Percentiles rank a stretch among this genome's conserved stretches.
Conservation (phyloP, 2,888 invertebrate species). For the Hyles lineata region DNA sequence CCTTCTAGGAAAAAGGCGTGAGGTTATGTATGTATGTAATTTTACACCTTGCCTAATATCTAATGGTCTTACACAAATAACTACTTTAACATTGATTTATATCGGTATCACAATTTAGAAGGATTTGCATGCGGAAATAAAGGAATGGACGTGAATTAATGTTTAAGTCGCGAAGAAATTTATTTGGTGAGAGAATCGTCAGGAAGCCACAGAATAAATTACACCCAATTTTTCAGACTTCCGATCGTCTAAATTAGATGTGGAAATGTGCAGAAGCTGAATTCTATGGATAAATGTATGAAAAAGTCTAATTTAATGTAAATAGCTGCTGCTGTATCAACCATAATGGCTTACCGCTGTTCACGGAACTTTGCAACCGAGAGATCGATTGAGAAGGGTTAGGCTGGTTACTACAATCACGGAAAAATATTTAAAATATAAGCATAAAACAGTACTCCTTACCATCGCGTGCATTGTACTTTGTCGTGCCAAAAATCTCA, state of each 20-base stretch:
- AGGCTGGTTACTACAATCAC: too few relatives aligned
- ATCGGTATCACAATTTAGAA: background rate
- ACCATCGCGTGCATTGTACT: too few relatives aligned
- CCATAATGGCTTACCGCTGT: too few relatives aligned
- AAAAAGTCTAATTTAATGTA: background rate
- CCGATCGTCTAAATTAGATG: background rate
- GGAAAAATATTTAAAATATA: too few relatives aligned
- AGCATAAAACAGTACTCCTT: too few relatives aligned
- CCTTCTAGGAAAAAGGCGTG: too few relatives aligned
- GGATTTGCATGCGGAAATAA: background rate
- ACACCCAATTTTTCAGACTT: background rate
- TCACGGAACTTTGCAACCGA: too few relatives aligned
- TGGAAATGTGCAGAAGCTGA: background rate
- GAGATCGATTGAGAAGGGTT: too few relatives aligned
- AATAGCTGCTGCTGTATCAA: too few relatives aligned
- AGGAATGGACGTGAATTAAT: background rate
- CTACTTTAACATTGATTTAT: background rate
- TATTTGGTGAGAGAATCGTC: slow-evolving; percentile 1
- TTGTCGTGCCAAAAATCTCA: too few relatives aligned
- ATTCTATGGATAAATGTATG: background rate
- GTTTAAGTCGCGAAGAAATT: background rate
- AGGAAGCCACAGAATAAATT: background rate
- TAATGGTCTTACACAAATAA: background rate
- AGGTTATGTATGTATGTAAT: too few relatives aligned
- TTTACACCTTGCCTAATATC: too few relatives aligned